These are phyloP conservation scores for Mactromeris polynyma DNA, from an alignment of 2,888 invertebrate genomes.

Conservation along the genomic window DNA sequence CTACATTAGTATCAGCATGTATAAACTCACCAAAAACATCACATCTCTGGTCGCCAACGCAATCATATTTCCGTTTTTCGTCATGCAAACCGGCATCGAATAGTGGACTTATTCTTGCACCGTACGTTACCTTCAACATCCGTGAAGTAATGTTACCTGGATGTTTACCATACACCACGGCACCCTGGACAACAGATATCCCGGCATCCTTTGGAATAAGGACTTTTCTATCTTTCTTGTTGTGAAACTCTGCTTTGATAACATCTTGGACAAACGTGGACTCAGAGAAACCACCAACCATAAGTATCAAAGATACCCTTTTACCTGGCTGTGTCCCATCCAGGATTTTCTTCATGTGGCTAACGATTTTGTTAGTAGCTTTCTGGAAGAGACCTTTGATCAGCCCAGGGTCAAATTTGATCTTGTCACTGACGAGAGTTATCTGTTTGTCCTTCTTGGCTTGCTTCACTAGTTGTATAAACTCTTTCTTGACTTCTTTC, in stretches of 20 bases:
- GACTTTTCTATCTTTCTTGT: conserved; percentile 48
- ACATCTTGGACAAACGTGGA: conserved; percentile 63
- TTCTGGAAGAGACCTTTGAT: conserved; percentile 52
- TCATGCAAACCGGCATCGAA: conserved; percentile 55
- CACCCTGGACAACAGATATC: conserved; percentile 66
- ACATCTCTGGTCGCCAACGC: conserved; percentile 40
- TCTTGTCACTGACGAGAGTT: conserved; percentile 55
- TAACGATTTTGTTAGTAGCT: conserved; percentile 60
- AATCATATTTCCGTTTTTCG: neutral
- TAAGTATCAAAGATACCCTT: conserved; percentile 56
- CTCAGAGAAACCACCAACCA: conserved; percentile 70
- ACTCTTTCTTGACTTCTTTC: conserved; percentile 43
- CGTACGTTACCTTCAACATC: conserved; percentile 61
- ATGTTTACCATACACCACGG: conserved; percentile 63
- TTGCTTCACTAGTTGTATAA: conserved; percentile 46
- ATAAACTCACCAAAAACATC: conserved; percentile 57
- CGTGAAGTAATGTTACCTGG: conserved; percentile 63
- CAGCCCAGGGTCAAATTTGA: conserved; percentile 49
- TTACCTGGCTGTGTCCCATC: conserved; percentile 41
- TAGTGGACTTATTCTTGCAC: conserved; percentile 36
- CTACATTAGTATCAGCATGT: conserved; percentile 42
- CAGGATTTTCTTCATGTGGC: conserved; percentile 58
- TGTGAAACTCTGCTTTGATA: conserved; percentile 57
- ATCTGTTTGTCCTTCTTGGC: conserved; percentile 57
- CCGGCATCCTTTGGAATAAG: conserved; percentile 69